These are phyloP conservation scores for Myotis davidii DNA, from an alignment of 2,113 vertebrate genomes.

Conservation along the genomic window DNA sequence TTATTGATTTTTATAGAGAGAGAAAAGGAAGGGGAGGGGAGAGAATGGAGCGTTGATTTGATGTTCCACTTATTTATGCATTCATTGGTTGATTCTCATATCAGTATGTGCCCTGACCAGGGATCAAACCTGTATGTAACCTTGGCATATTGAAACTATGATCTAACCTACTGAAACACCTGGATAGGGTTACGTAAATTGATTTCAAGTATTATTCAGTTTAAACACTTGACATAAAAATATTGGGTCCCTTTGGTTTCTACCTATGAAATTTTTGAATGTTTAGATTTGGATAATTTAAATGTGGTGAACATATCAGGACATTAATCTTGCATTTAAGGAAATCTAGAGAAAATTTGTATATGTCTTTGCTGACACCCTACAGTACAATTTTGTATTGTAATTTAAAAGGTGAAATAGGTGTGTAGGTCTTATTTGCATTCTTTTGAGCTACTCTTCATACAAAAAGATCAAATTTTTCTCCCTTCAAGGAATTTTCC, in stretches of 20 bases:
- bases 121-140: background rate
- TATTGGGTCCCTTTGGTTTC: background rate
- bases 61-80: background rate
- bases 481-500: conserved; percentile 90
- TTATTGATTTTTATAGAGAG: background rate
- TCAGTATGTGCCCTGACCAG: background rate
- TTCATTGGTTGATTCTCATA: background rate
- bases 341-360: background rate
- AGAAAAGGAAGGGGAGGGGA: background rate
- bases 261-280: background rate
- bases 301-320: background rate
- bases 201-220: background rate
- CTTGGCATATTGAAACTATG: background rate
- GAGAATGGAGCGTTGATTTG: background rate
- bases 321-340: background rate
- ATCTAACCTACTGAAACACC: background rate
- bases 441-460: background rate
- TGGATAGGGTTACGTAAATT: background rate
- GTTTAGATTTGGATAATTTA: background rate
- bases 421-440: background rate
- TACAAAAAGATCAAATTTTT: background rate
- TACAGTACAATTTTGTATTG: background rate
- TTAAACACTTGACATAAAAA: background rate
- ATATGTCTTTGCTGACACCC: background rate
- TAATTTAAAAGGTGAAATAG: background rate